Conservation (phyloP, 1,140 invertebrate genomes). For the Tribolium madens region DNA sequence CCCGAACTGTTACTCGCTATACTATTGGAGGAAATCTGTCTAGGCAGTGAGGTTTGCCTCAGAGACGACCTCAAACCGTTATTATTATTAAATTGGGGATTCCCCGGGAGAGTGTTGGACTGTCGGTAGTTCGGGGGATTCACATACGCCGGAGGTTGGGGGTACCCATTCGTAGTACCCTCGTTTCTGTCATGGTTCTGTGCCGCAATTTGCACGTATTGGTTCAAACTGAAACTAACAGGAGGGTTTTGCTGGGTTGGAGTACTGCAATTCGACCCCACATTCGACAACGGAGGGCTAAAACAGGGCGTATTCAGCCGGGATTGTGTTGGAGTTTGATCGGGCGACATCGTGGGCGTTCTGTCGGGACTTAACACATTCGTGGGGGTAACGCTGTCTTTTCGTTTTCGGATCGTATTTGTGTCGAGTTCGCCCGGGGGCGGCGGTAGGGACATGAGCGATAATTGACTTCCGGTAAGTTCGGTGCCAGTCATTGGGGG, state of each 20-base stretch:
- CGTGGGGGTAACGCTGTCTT: conserved; percentile 59
- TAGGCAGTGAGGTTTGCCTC: conserved; percentile 60
- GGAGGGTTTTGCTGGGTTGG: conserved; percentile 60
- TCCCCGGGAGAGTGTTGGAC: conserved; percentile 53
- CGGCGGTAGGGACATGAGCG: conserved; percentile 76
- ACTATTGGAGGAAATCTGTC: conserved; percentile 61
- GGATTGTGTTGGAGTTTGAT: conserved; percentile 65
- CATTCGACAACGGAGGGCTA: conserved; percentile 67
- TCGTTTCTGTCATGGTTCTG: conserved; percentile 57
- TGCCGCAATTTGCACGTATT: conserved; percentile 48
- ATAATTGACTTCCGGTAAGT: conserved; percentile 76
- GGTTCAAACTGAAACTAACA: conserved; percentile 55
- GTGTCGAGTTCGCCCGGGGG: conserved; percentile 69
- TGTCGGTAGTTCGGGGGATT: conserved; percentile 60
- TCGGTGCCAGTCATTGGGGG: conserved; percentile 71
- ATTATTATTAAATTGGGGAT: conserved; percentile 56
- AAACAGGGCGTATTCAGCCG: conserved; percentile 66
- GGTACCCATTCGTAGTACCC: conserved; percentile 44
- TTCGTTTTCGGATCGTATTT: conserved; percentile 66
- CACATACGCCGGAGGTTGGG: conserved; percentile 54
- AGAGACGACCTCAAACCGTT: conserved; percentile 59
- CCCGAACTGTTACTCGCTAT: conserved; percentile 59
- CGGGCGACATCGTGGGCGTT: conserved; percentile 65
- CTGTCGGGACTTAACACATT: conserved; percentile 60
- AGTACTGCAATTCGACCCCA: conserved; percentile 61